Percentiles rank a stretch among this genome's conserved stretches.
phyloP scores from a whole-genome alignment of 2,888 invertebrate species.

The Alloplasta piceator region DNA sequence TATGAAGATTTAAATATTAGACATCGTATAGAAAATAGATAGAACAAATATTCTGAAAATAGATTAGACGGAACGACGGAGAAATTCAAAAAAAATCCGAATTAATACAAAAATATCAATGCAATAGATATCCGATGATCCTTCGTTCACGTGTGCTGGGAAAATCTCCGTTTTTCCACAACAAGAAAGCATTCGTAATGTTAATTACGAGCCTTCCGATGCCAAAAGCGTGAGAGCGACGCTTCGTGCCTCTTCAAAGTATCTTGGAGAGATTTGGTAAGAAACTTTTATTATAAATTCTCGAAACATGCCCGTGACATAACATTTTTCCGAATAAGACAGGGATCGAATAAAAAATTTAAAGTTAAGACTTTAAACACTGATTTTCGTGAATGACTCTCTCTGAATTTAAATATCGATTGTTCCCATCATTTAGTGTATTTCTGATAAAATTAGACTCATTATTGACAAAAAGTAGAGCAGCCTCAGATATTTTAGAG shows the following conservation, averaged over 20 bases:
- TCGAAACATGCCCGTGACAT: background rate
- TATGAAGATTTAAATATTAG: too few relatives aligned
- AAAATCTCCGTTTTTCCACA: constrained; percentile 60
- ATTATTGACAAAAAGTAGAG: too few relatives aligned
- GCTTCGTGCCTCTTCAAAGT: constrained; percentile 69
- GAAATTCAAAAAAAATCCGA: too few relatives aligned
- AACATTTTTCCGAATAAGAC: background rate
- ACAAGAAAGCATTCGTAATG: constrained; percentile 59
- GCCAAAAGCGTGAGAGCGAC: constrained; percentile 66
- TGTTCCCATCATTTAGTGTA: too few relatives aligned
- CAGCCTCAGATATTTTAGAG: too few relatives aligned
- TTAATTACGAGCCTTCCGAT: constrained; percentile 73
- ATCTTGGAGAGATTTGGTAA: constrained; percentile 74
- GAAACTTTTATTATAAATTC: background rate
- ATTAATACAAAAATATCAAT: background rate
- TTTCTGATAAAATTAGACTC: too few relatives aligned
- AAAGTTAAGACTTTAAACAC: background rate
- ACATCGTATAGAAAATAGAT: too few relatives aligned
- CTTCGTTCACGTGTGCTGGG: constrained; percentile 67
- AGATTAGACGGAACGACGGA: too few relatives aligned
- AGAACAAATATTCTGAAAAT: too few relatives aligned
- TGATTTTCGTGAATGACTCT: background rate
- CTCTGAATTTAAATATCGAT: too few relatives aligned
- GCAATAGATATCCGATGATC: constrained; percentile 69
- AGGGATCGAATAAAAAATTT: background rate